Percentiles rank a stretch among this genome's conserved stretches.
phyloP scores from a whole-genome alignment of 2,797 vertebrate genomes.

The Gadopsis bispinosus region DNA sequence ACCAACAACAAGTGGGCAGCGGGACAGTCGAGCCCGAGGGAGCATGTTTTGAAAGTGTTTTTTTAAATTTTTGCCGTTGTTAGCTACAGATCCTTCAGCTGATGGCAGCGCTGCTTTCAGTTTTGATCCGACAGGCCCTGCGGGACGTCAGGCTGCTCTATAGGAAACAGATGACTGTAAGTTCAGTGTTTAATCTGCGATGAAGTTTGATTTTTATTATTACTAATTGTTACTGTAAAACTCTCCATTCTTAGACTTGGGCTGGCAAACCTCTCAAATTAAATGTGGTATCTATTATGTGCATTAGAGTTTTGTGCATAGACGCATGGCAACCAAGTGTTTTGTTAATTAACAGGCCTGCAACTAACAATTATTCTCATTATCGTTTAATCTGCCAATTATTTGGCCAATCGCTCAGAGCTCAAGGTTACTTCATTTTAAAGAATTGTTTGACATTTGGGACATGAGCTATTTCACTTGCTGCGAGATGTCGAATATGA shows the following conservation, averaged over 20 bases:
- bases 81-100: neutral
- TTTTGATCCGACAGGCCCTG: constrained; percentile 20
- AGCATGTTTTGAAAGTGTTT: neutral
- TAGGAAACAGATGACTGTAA: constrained; percentile 4
- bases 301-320: constrained; percentile 6
- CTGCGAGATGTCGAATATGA: neutral
- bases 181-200: constrained; percentile 10
- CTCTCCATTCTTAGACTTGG: neutral
- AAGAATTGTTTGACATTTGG: neutral
- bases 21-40: neutral
- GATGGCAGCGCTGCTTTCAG: constrained; percentile 7
- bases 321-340: neutral
- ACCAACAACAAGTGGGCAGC: constrained; percentile 47
- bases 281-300: constrained; percentile 16
- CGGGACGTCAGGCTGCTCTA: constrained; percentile 8
- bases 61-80: neutral
- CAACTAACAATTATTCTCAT: neutral
- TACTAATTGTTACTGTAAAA: neutral
- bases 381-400: neutral
- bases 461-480: neutral
- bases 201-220: neutral
- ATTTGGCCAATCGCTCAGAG: neutral
- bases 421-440: neutral
- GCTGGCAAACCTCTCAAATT: constrained; percentile 6
- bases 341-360: neutral